Evolutionary conservation across 2,888 invertebrate species (phyloP).

Genomic region (Netelia inedita): DNA sequence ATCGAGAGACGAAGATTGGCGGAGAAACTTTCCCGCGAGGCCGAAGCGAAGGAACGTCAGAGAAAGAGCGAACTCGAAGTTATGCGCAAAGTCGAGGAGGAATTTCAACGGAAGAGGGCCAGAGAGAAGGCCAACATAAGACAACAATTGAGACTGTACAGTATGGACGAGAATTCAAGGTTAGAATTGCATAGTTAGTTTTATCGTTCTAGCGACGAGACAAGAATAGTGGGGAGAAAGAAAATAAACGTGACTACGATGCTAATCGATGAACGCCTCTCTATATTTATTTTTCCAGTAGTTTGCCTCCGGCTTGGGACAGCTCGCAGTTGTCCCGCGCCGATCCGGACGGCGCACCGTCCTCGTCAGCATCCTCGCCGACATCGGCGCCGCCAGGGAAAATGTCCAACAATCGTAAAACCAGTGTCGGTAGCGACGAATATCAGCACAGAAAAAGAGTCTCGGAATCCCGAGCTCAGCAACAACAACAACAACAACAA

Average conservation of each 20-base stretch:
- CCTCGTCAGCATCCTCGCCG: constrained; percentile 87
- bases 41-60: constrained; percentile 92
- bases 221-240: not conserved
- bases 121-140: constrained; percentile 91
- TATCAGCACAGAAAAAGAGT: constrained; percentile 75
- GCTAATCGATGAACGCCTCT: constrained; percentile 23
- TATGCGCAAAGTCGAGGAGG: constrained; percentile 94
- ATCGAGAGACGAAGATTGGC: constrained; percentile 91
- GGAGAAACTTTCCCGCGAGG: constrained; percentile 91
- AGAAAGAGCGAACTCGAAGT: constrained; percentile 92
- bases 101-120: constrained; percentile 94
- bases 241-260: constrained; percentile 37
- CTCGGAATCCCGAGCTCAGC: constrained; percentile 84
- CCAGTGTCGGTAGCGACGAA: constrained; percentile 77
- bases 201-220: not conserved
- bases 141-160: constrained; percentile 91
- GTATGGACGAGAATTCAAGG: constrained; percentile 87
- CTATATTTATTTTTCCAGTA: constrained; percentile 66
- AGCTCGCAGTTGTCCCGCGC: constrained; percentile 87
- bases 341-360: constrained; percentile 91
- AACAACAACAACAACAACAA: constrained; percentile 86
- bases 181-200: constrained; percentile 59
- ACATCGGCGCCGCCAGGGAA: constrained; percentile 82
- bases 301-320: constrained; percentile 78
- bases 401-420: constrained; percentile 72